Conservation (phyloP, 1,140 invertebrate genomes). For the Melanaphis sacchari region DNA sequence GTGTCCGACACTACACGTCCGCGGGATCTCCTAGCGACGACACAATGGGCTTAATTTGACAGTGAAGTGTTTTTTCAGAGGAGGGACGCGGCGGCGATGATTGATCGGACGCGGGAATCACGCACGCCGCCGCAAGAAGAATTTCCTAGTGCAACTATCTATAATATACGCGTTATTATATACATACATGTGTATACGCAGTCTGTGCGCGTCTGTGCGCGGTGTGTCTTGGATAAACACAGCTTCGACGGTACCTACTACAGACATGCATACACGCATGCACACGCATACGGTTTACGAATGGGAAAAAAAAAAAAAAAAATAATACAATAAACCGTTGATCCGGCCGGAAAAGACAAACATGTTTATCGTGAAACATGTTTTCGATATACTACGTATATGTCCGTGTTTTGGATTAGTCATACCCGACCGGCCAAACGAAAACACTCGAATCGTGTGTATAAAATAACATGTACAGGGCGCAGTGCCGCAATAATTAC, state of each 20-base stretch:
- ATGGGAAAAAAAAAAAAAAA: background rate
- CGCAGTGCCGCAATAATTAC: background rate
- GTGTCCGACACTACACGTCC: background rate
- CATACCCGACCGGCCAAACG: background rate
- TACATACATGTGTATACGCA: background rate
- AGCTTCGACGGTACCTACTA: background rate
- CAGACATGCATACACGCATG: background rate
- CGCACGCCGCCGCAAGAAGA: constrained; percentile 28
- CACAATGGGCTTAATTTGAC: constrained; percentile 56
- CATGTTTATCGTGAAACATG: constrained; percentile 53
- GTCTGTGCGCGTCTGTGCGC: background rate
- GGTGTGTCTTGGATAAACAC: constrained; percentile 19
- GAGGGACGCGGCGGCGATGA: constrained; percentile 40
- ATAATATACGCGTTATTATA: background rate
- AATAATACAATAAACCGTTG: background rate
- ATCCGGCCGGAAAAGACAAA: constrained; percentile 21
- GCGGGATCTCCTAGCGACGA: background rate
- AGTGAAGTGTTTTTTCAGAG: constrained; percentile 48
- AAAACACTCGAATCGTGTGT: background rate
- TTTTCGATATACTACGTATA: background rate
- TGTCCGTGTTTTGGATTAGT: constrained; percentile 19
- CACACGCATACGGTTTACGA: background rate
- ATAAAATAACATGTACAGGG: background rate
- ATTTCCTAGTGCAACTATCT: background rate
- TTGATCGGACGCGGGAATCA: constrained; percentile 52